phyloP scores from a whole-genome alignment of 2,888 invertebrate species.

The Zonitis immaculata region DNA sequence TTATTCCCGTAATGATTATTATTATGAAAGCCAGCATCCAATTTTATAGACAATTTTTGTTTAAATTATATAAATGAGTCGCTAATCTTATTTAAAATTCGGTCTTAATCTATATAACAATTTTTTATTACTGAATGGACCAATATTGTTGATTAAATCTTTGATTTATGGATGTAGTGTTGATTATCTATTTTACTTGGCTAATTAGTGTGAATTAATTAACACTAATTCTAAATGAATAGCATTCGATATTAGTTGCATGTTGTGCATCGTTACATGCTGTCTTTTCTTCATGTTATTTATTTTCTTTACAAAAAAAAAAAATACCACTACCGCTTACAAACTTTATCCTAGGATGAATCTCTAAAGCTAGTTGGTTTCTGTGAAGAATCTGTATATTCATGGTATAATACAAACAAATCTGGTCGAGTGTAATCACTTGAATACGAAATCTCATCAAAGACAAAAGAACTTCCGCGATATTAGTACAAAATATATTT shows the following conservation, averaged over 20 bases:
- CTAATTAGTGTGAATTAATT: conserved; percentile 13
- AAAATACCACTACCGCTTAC: conserved; percentile 1
- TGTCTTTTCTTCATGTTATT: too few species aligned
- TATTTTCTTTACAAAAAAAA: not conserved
- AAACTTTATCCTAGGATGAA: conserved; percentile 3
- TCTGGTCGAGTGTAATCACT: conserved; percentile 29
- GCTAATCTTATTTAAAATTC: not conserved
- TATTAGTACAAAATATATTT: too few species aligned
- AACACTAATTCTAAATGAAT: not conserved
- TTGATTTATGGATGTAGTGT: not conserved
- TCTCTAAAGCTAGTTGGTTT: not conserved
- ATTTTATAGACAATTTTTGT: too few species aligned
- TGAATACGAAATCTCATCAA: conserved; percentile 19
- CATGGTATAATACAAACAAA: conserved; percentile 25
- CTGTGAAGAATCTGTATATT: conserved; percentile 30
- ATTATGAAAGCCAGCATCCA: too few species aligned
- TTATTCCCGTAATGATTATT: too few species aligned
- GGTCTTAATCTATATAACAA: not conserved
- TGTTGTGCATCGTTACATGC: conserved; percentile 8
- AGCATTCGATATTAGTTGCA: conserved; percentile 6
- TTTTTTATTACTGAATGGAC: not conserved
- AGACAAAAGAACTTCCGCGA: conserved; percentile 19
- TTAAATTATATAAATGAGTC: not conserved
- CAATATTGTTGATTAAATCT: not conserved
- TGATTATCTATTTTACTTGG: conserved; percentile 9